Evolutionary conservation across 2,797 vertebrate genomes (phyloP).

Genomic region (Poliocrania exsul): DNA sequence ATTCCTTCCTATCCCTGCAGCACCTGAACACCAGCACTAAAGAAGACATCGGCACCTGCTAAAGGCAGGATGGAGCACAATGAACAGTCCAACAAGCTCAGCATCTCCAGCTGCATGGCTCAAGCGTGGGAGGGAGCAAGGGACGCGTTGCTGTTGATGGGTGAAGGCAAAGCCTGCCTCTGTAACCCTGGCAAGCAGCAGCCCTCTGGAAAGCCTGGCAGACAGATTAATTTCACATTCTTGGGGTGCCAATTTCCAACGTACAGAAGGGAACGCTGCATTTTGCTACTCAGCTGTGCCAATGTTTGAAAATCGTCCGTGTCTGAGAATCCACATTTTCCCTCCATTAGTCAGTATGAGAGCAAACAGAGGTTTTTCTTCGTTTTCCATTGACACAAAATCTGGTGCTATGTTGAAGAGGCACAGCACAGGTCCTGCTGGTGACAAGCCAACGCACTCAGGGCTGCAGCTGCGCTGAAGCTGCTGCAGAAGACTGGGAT

Average conservation of each 20-base stretch:
- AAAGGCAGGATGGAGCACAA: neutral
- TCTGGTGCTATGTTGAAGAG: neutral
- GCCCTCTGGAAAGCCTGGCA: neutral
- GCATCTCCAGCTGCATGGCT: neutral
- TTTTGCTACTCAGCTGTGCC: constrained; percentile 28
- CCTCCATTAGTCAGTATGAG: neutral
- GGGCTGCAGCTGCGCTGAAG: neutral
- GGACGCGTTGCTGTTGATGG: accelerated
- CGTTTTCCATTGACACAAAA: neutral
- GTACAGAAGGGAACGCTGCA: neutral
- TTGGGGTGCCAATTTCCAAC: constrained; percentile 22
- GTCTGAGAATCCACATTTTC: constrained; percentile 6
- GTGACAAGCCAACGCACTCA: neutral
- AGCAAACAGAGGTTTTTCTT: neutral
- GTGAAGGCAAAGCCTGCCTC: neutral
- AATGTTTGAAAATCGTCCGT: neutral
- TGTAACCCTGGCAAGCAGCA: neutral
- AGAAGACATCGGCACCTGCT: neutral
- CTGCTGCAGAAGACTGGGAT: neutral
- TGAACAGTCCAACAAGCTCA: neutral
- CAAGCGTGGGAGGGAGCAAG: neutral
- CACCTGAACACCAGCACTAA: neutral
- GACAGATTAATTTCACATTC: neutral
- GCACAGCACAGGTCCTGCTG: neutral
- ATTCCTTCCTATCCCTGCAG: neutral